Base-by-base conservation (phyloP, 2,888 invertebrate species). In the Acronicta psi region DNA sequence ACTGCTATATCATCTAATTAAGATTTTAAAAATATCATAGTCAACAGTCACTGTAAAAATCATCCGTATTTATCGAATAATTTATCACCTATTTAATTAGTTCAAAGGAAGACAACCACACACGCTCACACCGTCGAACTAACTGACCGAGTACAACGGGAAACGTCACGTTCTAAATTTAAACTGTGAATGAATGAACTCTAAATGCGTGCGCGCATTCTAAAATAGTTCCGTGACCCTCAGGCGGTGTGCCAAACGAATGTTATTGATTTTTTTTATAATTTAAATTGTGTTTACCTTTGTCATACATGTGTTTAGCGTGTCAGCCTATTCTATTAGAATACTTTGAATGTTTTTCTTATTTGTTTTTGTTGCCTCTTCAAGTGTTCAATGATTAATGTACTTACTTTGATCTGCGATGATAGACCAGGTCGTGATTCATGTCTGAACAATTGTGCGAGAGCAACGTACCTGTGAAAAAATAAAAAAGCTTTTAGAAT, bases 181-280 rank as follows among this genome's bases (percentile, higher is more conserved):
- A 87, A 84, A 83, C 68, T 45, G 56, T 76, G 87, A 87, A 90
- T 92, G 91, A 92, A 92, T 92, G 91, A 92, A 92, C 91, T 89
- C 82, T 83, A 78, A 81, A 84, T 87, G 91, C 88, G 89, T 82
- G 84, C 77, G 83, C 87, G 86, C 84, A 75, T 74, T 69, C 75
- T 81, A 85, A 90, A 86, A 89, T 82, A 77, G 75, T 73, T 75
- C 56, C 75, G 75, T 85, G 86, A 86, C 87, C 85, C 84, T 76
- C 86, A 82, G 82, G 79, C 85, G 66, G 47, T 56, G 50, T 75
- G 82, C 81, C 81, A 67, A 76, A 70, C 50, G 43, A 71, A 67
- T 73, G 74, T 68, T 66, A 67, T 75, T 69, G 60, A 45, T 59
- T 66, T 75, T 73, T 66, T 57, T 37, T 34, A 69, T 69, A 62